Conservation (phyloP, 2,797 vertebrate genomes). For the Pachyuromys duprasi region DNA sequence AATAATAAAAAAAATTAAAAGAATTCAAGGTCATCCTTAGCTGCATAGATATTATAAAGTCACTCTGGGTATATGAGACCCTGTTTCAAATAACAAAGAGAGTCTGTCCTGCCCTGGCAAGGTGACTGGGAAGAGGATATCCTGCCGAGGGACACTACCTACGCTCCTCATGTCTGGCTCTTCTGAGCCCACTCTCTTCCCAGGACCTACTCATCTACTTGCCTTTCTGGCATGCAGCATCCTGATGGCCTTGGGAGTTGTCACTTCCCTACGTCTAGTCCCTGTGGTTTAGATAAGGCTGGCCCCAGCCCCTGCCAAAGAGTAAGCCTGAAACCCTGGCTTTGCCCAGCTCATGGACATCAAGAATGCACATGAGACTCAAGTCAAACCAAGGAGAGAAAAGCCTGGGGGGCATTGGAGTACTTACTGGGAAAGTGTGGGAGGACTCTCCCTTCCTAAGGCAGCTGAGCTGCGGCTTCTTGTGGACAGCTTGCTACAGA, state of each 20-base stretch:
- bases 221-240: background rate
- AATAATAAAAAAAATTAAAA: background rate
- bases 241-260: background rate
- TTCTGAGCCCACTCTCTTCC: background rate
- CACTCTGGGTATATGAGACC: too few species aligned
- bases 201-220: background rate
- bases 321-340: background rate
- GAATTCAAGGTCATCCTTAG: background rate
- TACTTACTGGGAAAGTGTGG: background rate
- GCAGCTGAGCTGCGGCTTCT: background rate
- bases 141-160: background rate
- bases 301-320: background rate
- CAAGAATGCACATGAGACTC: background rate
- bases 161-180: background rate
- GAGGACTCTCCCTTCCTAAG: too few species aligned
- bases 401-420: background rate
- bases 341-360: background rate
- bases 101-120: background rate
- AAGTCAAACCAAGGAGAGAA: background rate
- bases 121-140: background rate
- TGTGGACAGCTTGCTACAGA: too few species aligned
- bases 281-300: background rate
- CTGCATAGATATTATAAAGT: background rate
- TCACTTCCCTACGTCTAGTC: background rate
- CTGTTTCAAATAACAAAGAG: background rate